Base-by-base conservation (phyloP, 2,797 vertebrate species). In the Centropyge bicolor region DNA sequence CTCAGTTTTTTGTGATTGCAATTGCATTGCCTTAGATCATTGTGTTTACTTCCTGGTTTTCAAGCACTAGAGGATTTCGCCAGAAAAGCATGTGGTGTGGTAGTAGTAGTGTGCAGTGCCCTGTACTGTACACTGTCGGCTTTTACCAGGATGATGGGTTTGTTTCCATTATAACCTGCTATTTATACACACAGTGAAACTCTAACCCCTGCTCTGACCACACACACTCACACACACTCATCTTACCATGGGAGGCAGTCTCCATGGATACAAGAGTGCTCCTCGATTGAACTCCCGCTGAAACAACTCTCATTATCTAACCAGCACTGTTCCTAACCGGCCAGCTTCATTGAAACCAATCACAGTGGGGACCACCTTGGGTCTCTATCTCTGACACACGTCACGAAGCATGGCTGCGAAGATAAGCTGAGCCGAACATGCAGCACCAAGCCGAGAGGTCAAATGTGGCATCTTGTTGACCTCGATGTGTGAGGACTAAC, bases 261-360 rank as follows among this genome's bases (percentile, higher is more conserved):
- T 76, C 91, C 88, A 92, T 91, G 89, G 93, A 85, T 88, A 93
- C 88, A 27, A 61, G 70, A 88, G 82, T 67, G 83, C 76, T 88
- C 76, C 75, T 76, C 54, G 35, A 81, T 43, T 82, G 66, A 85
- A 81, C 72, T 66, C 80, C 59, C 65, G 66, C 84, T 46, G 63
- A 68, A 90, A 62, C 74, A 19, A 13, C 66, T 76, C 55, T 35
- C 45, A 72, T 80, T 78, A 88, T 85, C 68, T 75, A 72, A 66
- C 65, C 71, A 55, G 62, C 85, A 59, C 59, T 68, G 67, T 82
- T 88, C 81, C 62, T 40, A 43, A 24, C 73, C 56, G 69, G 75
- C 54, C 40, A 6, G 75, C 70, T 60, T 70, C 69, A 20, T 43
- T 76, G 76, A 83, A 87, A 82, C 70, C 55, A 73, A 73, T 82